Conservation (phyloP, 2,888 invertebrate genomes). For the Malthinus flaveolus region DNA sequence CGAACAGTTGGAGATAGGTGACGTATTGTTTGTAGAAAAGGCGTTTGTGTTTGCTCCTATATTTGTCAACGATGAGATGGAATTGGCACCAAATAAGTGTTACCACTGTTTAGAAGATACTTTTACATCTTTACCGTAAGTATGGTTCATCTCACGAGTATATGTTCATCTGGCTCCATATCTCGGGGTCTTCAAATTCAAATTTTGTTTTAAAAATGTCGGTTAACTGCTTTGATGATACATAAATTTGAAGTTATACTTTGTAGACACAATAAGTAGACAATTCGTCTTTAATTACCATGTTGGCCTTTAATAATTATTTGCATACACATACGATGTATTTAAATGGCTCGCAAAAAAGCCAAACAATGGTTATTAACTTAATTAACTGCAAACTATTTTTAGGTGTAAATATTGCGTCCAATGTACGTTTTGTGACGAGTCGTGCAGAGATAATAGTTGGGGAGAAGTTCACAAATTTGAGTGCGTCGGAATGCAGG, state of each 20-base stretch:
- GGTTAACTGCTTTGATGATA: too few species aligned
- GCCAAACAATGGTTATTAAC: background rate
- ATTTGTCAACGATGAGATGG: constrained; percentile 56
- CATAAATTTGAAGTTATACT: too few species aligned
- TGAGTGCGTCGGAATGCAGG: constrained; percentile 71
- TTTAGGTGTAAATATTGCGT: constrained; percentile 69
- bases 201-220: too few species aligned
- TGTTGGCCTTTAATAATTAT: too few species aligned
- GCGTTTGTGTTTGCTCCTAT: constrained; percentile 78
- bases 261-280: too few species aligned
- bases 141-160: too few species aligned
- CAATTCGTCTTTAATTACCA: too few species aligned
- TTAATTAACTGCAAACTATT: constrained; percentile 17
- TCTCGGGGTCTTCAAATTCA: too few species aligned
- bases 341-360: too few species aligned
- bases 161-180: too few species aligned
- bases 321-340: too few species aligned
- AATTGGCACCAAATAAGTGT: constrained; percentile 61
- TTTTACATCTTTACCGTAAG: constrained; percentile 18
- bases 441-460: constrained; percentile 63
- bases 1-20: constrained; percentile 63
- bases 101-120: constrained; percentile 66
- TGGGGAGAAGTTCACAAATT: constrained; percentile 65
- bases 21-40: constrained; percentile 77
- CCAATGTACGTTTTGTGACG: constrained; percentile 69